Evolutionary conservation across 2,797 vertebrate genomes (phyloP), one percentile per base, ranked within the genome.

Genomic region (Melanogrammus aeglefinus): DNA sequence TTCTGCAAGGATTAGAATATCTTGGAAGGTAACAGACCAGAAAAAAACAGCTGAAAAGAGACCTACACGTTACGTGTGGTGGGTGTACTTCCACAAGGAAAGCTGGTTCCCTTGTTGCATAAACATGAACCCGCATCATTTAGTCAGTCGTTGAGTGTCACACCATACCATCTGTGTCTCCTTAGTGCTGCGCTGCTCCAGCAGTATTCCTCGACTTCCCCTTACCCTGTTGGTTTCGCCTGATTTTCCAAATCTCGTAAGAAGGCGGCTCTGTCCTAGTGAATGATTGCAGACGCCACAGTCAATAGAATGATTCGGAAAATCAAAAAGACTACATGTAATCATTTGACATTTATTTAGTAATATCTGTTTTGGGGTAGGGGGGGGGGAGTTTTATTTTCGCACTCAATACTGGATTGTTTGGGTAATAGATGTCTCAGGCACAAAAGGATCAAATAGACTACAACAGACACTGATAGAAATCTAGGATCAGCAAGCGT

Each of bases 251-350:
- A 71, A 57, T 66, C 29, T 7, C 21, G 7, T 63, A 35, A 27
- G 57, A 76, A 41, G 31, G 69, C 57, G 75, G 10, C 75, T 73
- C 66, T 81, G 77, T 86, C 80, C 85, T 80, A 77, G 33, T 78
- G 78, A 29, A 27, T 38, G 76, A 75, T 75, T n/a, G 74, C 69
- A 71, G 7, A 76, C 16, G 5, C 18, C 63, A 41, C 16, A 13
- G 36, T 66, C 21, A 47, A 69, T 16, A 29, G 8, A 35, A 33
- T 66, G 75, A 69, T 6, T 36, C 8, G 18, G 21, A 29, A 70
- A 29, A 31, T 16, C 3, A 71, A 29, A 71, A 33, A 29, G 6
- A 74, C 24, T 16, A 63, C 6, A 63, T 63, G 57, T 63, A n/a
- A 74, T 27, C 69, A 5, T 33, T 31, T 71, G 1, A 12, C 31